Evolutionary conservation across 2,888 invertebrate species (phyloP), one percentile per base, ranked within the genome.

Genomic region (Seira sanloemensis): DNA sequence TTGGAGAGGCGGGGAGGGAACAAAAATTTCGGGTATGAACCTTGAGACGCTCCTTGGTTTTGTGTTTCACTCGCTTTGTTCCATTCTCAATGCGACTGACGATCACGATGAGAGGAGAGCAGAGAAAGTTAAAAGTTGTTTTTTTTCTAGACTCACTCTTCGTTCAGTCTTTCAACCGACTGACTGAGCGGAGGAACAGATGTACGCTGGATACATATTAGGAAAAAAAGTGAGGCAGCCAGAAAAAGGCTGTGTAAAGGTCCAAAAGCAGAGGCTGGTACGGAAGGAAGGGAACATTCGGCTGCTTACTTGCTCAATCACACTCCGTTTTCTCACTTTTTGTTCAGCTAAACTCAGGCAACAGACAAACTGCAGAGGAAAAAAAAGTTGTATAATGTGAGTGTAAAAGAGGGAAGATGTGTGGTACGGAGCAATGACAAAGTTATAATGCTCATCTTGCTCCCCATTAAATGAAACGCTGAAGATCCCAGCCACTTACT

Each of bases 351-450:
- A n/a, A n/a, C n/a, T n/a, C n/a, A n/a, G n/a, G n/a, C n/a, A n/a
- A n/a, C n/a, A n/a, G n/a, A n/a, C n/a, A n/a, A n/a, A n/a, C n/a
- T n/a, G n/a, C n/a, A n/a, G 69, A 19, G 65, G 12, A n/a, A 67
- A 24, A 16, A 19, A 71, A 78, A 19, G 27, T 4, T 37, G 66
- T 21, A 79, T 23, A 16, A 27, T 26, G 16, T 21, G 46, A 46
- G 50, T 5, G 12, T 12, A 9, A 46, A 46, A 46, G 7, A 67
- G 69, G 75, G 69, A 75, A 37, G 80, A 68, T 69, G 71, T 76
- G 76, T n/a, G n/a, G 76, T 68, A 66, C 46, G 54, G 69, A 69
- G 76, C 75, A 81, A 71, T 81, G 75, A 81, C 81, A 81, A 81
- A 80, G 80, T 80, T 80, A 81, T 76, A 81, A 76, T 76, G 69